Base-by-base conservation (phyloP, 2,113 vertebrate genomes). In the Limanda limanda region DNA sequence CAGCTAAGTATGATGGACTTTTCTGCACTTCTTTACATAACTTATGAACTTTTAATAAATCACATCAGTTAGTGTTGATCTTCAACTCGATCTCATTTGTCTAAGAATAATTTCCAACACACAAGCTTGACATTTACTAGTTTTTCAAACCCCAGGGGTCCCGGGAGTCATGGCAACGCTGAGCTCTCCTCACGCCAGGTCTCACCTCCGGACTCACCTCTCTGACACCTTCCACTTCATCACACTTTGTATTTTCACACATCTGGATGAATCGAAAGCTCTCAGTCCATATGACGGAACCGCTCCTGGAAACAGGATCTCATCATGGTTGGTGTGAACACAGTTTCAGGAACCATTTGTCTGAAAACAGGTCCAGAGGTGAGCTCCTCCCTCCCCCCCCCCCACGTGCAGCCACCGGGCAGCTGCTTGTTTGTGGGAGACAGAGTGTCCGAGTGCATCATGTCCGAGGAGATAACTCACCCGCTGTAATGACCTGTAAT, bases 401-500 rank as follows among this genome's bases (percentile, higher is more conserved):
- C n/a, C 4, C 4, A 60, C 42, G 55, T 71, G 52, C 63, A 55
- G 87, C 54, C 76, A 31, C 48, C 11, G 79, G 72, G 78, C 76
- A 65, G 69, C 68, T 69, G 74, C 84, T 86, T 86, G 80, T 89
- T 88, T 89, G 85, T 66, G 71, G 64, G 73, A 86, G 87, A 91
- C 84, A 71, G 60, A 73, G 83, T 81, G 89, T 87, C 84, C 73
- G 48, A 68, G 85, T 78, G 86, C 79, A 64, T 87, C 78, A 68
- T 82, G 82, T 90, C 76, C 82, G 71, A 86, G 86, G 86, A 69
- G 77, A 80, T 54, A 48, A 81, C 82, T 78, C 87, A 60, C 69
- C 72, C 83, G 54, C 79, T 76, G 81, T 91, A 88, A 89, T 87
- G 76, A 81, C 66, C 74, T 85, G 84, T 88, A 90, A 92, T 94